Percentiles rank a stretch among this genome's conserved stretches.
Conservation (phyloP, 2,113 vertebrate genomes). For the Vicugna pacos region DNA sequence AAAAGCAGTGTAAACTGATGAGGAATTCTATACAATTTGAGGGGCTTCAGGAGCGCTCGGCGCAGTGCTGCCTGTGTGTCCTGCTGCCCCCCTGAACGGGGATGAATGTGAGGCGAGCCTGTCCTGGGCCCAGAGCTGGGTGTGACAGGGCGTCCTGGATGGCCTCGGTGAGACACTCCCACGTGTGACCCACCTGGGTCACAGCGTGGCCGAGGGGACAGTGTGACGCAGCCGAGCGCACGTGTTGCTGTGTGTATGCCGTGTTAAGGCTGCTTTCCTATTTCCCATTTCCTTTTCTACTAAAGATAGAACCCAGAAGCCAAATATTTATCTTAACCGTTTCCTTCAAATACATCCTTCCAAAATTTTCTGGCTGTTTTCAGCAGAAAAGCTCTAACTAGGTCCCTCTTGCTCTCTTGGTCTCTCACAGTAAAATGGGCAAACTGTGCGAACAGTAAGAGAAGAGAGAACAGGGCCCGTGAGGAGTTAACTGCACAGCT, state of each 20-base stretch:
- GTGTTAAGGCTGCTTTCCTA: neutral
- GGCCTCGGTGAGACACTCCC: neutral
- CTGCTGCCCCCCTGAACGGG: neutral
- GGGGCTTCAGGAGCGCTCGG: neutral
- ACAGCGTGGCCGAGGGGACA: neutral
- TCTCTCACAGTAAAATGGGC: slow-evolving; percentile 9
- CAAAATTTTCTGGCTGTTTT: neutral
- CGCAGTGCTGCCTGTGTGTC: neutral
- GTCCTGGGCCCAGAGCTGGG: neutral
- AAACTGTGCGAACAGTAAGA: neutral
- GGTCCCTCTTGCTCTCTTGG: neutral
- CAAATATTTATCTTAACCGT: slow-evolving; percentile 38
- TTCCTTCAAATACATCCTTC: slow-evolving; percentile 23
- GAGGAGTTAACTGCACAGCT: neutral
- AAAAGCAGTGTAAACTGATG: neutral
- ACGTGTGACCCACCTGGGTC: neutral
- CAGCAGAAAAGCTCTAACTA: slow-evolving; percentile 15
- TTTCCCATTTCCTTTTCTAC: slow-evolving; percentile 2
- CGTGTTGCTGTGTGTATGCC: neutral
- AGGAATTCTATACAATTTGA: slow-evolving; percentile 14
- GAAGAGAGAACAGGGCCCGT: neutral
- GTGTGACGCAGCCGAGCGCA: neutral
- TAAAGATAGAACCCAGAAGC: neutral
- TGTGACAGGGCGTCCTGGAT: neutral
- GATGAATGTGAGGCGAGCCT: neutral